Evolutionary conservation across 2,113 vertebrate species (phyloP).

Genomic region (Bothrops jararaca): DNA sequence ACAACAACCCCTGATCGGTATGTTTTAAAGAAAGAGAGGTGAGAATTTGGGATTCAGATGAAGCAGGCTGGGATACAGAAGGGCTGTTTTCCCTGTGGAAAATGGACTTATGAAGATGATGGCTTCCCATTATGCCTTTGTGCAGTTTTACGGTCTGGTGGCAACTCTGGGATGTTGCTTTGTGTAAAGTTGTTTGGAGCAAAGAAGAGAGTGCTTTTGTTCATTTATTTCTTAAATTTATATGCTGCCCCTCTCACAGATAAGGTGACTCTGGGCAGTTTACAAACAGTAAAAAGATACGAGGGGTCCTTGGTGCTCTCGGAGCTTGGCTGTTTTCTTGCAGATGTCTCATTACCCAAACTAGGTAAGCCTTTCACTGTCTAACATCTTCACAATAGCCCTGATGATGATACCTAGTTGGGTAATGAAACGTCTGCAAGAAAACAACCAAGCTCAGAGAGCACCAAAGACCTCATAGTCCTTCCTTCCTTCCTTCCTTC

Average conservation of each 20-base stretch:
- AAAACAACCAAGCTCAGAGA: no score
- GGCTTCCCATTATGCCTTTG: neutral
- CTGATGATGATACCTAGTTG: no score
- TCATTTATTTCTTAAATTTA: neutral
- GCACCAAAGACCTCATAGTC: no score
- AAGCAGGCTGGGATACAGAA: neutral
- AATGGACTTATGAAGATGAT: neutral
- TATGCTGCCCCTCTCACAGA: neutral
- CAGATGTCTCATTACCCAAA: no score
- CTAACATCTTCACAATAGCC: no score
- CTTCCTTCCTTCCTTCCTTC: no score
- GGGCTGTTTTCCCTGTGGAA: neutral
- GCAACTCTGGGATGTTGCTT: neutral
- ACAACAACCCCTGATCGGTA: neutral
- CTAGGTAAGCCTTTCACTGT: no score
- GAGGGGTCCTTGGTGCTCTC: neutral
- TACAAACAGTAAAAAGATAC: neutral
- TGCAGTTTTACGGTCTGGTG: neutral
- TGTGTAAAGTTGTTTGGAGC: neutral
- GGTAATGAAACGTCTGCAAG: no score
- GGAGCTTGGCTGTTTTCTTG: neutral
- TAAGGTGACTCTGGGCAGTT: neutral
- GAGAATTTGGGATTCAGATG: neutral
- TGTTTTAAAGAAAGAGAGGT: neutral
- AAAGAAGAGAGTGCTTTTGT: neutral